phyloP scores from a whole-genome alignment of 2,113 vertebrate genomes.

The Halichoeres trimaculatus region DNA sequence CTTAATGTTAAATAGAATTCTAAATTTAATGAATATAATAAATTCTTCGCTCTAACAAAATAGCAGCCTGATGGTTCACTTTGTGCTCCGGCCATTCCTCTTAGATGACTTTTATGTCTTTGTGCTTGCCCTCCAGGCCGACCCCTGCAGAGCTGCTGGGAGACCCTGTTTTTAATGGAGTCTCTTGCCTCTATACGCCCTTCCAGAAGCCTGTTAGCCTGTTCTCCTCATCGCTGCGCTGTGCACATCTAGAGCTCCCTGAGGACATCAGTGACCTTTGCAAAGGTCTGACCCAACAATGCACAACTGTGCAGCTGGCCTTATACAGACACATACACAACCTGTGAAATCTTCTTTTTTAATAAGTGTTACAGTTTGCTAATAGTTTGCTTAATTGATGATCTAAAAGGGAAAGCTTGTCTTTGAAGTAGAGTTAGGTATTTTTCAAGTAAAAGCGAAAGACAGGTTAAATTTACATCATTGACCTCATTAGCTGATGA shows the following conservation, averaged over 20 bases:
- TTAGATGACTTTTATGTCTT: neutral
- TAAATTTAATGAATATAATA: neutral
- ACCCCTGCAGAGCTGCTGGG: conserved; percentile 88
- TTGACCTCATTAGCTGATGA: too few relatives aligned
- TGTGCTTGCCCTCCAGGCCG: conserved; percentile 77
- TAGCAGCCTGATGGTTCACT: neutral
- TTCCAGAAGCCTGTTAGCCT: conserved; percentile 88
- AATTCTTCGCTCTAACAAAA: neutral
- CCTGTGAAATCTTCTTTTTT: neutral
- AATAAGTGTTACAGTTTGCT: neutral
- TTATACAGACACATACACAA: neutral
- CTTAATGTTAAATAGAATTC: neutral
- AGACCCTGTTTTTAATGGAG: conserved; percentile 86
- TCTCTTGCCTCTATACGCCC: conserved; percentile 84
- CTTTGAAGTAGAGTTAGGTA: too few relatives aligned
- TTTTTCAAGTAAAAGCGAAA: too few relatives aligned
- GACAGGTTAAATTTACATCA: too few relatives aligned
- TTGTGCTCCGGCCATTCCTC: neutral
- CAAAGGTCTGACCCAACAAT: conserved; percentile 85
- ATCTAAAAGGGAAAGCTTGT: neutral
- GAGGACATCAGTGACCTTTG: conserved; percentile 93
- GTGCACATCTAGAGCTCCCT: conserved; percentile 91
- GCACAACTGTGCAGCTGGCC: neutral
- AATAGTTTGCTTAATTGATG: conserved; percentile 4
- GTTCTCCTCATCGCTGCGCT: conserved; percentile 93